Conservation (phyloP, 2,888 invertebrate species). For the Eupithecia inturbata region DNA sequence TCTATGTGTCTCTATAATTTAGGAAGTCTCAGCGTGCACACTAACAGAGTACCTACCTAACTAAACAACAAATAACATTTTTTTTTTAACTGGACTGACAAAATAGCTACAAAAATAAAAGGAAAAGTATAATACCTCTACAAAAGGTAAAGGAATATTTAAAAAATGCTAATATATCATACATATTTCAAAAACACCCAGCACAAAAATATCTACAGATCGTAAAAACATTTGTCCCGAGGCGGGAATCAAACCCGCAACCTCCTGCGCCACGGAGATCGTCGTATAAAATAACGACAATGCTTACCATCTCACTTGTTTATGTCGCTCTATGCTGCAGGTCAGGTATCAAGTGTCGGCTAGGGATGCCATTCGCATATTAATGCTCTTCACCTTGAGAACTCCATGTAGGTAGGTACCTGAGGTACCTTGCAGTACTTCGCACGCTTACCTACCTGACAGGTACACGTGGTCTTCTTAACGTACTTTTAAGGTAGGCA, state of each 20-base stretch:
- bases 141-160: too few species aligned
- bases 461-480: slow-evolving; percentile 33
- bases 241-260: background rate
- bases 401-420: slow-evolving; percentile 11
- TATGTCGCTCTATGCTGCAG: slow-evolving; percentile 56
- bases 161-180: too few species aligned
- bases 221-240: background rate
- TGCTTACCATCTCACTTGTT: background rate
- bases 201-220: background rate
- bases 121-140: too few species aligned
- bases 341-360: slow-evolving; percentile 63
- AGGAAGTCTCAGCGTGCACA: too few species aligned
- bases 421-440: slow-evolving; percentile 13
- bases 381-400: slow-evolving; percentile 72
- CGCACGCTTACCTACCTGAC: background rate
- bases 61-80: too few species aligned
- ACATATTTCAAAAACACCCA: background rate
- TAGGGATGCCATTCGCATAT: slow-evolving; percentile 67
- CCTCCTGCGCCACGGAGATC: background rate
- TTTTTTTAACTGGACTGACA: too few species aligned
- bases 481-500: slow-evolving; percentile 2
- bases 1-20: too few species aligned
- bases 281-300: slow-evolving; percentile 9
- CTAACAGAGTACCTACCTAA: too few species aligned
- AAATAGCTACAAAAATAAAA: too few species aligned